A percentile compares a stretch with the other conserved stretches of the same genome.
Evolutionary conservation across 2,888 invertebrate species (phyloP).

Genomic region (Nomada goodeniana): DNA sequence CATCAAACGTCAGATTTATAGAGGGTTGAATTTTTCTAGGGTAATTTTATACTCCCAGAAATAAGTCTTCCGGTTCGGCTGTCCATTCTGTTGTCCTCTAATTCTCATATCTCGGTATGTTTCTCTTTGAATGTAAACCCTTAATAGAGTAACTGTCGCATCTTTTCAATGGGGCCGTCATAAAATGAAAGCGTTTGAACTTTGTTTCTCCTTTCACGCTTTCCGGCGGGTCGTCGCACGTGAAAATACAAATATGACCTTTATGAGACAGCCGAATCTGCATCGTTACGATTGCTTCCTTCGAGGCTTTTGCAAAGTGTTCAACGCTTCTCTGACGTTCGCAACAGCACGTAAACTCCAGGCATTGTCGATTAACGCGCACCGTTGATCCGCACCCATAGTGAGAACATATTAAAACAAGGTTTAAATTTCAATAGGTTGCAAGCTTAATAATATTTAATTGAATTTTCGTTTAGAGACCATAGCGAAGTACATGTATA

Average conservation of each 20-base stretch:
- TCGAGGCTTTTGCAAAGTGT: conserved; percentile 6
- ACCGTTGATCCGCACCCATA: not conserved
- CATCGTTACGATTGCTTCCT: conserved; percentile 5
- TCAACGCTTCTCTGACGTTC: not conserved
- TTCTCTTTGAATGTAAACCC: conserved; percentile 47
- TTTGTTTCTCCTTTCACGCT: conserved; percentile 7
- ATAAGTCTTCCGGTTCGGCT: conserved; percentile 53
- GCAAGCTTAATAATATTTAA: no score
- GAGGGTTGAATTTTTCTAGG: conserved; percentile 48
- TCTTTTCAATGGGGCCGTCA: conserved; percentile 30
- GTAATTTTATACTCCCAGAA: conserved; percentile 62
- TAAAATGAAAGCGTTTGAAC: conserved; percentile 23
- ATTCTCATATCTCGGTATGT: conserved; percentile 52
- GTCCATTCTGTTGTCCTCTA: conserved; percentile 48
- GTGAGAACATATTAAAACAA: no score
- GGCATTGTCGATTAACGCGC: not conserved
- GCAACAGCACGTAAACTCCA: not conserved
- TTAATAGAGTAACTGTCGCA: conserved; percentile 42
- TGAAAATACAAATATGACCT: conserved; percentile 26
- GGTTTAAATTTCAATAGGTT: no score
- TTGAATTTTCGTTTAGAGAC: no score
- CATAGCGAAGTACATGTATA: no score
- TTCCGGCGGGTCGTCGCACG: conserved; percentile 7
- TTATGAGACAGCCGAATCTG: conserved; percentile 2
- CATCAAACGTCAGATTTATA: conserved; percentile 26